A percentile compares a stretch with the other conserved stretches of the same genome.
Conservation (phyloP, 2,888 invertebrate genomes). For the Drosophila rubida region DNA sequence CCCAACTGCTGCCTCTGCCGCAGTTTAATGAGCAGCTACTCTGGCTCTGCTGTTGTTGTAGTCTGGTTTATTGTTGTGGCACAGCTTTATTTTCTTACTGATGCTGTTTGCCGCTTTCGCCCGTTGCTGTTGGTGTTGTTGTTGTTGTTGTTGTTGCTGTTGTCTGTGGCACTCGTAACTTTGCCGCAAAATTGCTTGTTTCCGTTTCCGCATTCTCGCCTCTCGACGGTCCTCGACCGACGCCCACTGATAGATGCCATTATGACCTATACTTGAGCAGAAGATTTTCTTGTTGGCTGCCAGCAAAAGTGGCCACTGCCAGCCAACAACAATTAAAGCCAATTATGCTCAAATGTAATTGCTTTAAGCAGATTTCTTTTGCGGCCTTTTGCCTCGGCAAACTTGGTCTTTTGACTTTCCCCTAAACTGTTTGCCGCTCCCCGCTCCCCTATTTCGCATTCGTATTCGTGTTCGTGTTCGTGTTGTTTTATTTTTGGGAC, state of each 20-base stretch:
- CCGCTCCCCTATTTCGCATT: too few relatives aligned
- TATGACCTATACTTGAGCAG: conserved; percentile 76
- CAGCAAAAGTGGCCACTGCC: conserved; percentile 51
- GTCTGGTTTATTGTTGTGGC: conserved; percentile 59
- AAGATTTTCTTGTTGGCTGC: conserved; percentile 55
- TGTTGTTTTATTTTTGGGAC: neutral
- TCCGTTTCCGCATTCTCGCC: conserved; percentile 79
- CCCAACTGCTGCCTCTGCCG: neutral
- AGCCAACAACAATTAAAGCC: conserved; percentile 81
- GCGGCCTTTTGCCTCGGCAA: conserved; percentile 21
- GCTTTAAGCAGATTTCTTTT: conserved; percentile 74
- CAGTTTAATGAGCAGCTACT: conserved; percentile 52
- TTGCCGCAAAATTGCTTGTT: conserved; percentile 83
- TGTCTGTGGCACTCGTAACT: conserved; percentile 79
- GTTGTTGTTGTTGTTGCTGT: conserved; percentile 33
- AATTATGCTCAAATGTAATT: conserved; percentile 83
- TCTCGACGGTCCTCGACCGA: conserved; percentile 50
- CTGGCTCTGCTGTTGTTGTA: conserved; percentile 23
- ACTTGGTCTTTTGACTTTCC: conserved; percentile 31
- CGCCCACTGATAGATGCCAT: conserved; percentile 81
- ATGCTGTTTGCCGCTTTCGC: conserved; percentile 25
- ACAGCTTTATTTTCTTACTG: conserved; percentile 55
- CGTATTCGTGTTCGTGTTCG: neutral
- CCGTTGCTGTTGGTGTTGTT: conserved; percentile 18
- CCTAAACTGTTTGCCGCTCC: conserved; percentile 10